phyloP scores from a whole-genome alignment of 2,113 vertebrate genomes.

The Mugil cephalus region DNA sequence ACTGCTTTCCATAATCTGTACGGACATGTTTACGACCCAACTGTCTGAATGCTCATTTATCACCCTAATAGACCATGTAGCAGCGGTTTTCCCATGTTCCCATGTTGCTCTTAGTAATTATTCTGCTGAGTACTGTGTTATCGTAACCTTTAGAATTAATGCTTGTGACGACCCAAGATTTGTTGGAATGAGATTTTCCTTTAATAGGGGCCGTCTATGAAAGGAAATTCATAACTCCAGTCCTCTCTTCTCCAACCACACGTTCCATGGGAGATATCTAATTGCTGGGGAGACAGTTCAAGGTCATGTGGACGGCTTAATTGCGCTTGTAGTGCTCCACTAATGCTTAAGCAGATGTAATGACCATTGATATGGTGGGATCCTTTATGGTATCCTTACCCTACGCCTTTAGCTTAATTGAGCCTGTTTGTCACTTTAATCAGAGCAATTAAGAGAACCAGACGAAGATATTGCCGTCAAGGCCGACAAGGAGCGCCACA shows the following conservation, averaged over 20 bases:
- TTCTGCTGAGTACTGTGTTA: not conserved
- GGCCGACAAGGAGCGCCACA: conserved; percentile 31
- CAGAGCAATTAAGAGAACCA: conserved; percentile 69
- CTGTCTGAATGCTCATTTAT: not conserved
- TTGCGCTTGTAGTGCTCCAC: conserved; percentile 56
- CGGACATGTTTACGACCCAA: not conserved
- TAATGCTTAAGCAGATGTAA: conserved; percentile 77
- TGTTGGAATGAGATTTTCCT: not conserved
- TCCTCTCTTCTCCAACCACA: too few relatives aligned
- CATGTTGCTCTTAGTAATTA: conserved; percentile 15
- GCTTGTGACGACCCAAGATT: not conserved
- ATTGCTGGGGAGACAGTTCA: conserved; percentile 55
- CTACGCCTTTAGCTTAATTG: conserved; percentile 67
- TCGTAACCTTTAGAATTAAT: not conserved
- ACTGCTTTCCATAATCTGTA: not conserved
- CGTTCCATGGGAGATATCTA: conserved; percentile 8
- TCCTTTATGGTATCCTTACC: conserved; percentile 55
- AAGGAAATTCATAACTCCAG: not conserved
- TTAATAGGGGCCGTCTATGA: not conserved
- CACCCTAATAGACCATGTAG: not conserved
- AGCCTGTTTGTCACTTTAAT: conserved; percentile 77
- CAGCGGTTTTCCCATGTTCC: not conserved
- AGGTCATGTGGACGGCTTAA: conserved; percentile 69
- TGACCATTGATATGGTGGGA: conserved; percentile 74
- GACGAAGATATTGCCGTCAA: conserved; percentile 45